These are phyloP conservation scores for Phyllotis vaccarum DNA, from an alignment of 2,797 vertebrate species.

Conservation along the genomic window DNA sequence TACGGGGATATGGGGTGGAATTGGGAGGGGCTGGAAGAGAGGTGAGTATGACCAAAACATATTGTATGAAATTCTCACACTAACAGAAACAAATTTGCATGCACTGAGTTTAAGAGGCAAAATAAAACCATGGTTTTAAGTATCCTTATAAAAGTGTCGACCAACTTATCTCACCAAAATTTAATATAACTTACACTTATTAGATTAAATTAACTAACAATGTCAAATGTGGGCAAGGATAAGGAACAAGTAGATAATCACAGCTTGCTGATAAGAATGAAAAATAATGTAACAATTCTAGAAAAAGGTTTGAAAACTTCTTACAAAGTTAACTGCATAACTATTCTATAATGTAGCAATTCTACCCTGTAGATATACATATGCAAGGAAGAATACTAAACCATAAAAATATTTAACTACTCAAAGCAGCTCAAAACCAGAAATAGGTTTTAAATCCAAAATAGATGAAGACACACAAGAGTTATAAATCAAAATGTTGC, in stretches of 20 bases:
- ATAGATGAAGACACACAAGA: background rate
- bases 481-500: background rate
- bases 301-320: background rate
- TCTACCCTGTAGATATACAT: background rate
- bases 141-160: background rate
- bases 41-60: background rate
- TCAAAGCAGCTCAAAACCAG: background rate
- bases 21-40: background rate
- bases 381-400: background rate
- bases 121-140: background rate
- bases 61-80: background rate
- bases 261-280: background rate
- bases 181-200: background rate
- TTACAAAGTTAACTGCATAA: background rate
- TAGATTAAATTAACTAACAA: background rate
- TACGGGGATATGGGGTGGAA: background rate
- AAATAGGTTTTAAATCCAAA: background rate
- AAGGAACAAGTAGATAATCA: background rate
- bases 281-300: background rate
- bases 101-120: background rate
- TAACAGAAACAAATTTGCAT: background rate
- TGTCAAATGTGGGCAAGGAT: background rate
- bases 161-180: background rate
- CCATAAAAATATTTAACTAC: background rate
- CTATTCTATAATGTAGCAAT: background rate